Evolutionary conservation across 1,140 invertebrate genomes (phyloP), one percentile per base, ranked within the genome.

Genomic region (Tetragnatha versicolor): DNA sequence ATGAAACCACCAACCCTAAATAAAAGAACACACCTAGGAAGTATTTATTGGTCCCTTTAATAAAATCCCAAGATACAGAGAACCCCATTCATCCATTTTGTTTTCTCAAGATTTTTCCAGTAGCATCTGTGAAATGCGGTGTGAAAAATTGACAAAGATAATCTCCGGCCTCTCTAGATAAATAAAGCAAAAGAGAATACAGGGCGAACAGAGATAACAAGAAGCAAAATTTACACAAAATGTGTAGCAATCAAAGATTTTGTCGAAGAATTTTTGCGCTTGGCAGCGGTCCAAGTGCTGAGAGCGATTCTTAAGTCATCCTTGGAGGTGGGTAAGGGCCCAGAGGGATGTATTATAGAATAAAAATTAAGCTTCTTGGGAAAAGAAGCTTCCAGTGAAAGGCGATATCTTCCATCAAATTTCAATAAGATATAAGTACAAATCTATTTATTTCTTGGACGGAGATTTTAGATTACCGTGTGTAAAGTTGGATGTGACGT

Each of bases 321-420:
- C 47, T 37, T 14, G 9, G 33, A 29, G n/a, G n/a, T 22, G 22
- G 33, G 20, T 20, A 55, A 17, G 33, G 37, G 25, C 49, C 68
- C 51, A 35, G 31, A 42, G 68, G 68, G 68, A 55, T 39, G 22
- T 49, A 70, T 70, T 70, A 70, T 4, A 25, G 68, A 25, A 55
- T 70, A 27, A 55, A 70, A 70, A 70, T 70, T 58, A 70, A 70
- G 51, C 58, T 70, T 70, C 12, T 29, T 7, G 51, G 33, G 58
- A 37, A 39, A 14, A 22, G 49, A 39, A 53, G 33, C 7, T 31
- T n/a, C 27, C 29, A 25, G 17, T 10, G 22, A 25, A 22, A 25
- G 42, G 12, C 12, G 22, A 14, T 9, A 31, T 68, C 22, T 47
- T 49, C 42, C 27, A 1, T 10, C 9, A 5, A 9, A n/a, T 12